Evolutionary conservation across 2,113 vertebrate species (phyloP).

Genomic region (Nyctibius bracteatus): DNA sequence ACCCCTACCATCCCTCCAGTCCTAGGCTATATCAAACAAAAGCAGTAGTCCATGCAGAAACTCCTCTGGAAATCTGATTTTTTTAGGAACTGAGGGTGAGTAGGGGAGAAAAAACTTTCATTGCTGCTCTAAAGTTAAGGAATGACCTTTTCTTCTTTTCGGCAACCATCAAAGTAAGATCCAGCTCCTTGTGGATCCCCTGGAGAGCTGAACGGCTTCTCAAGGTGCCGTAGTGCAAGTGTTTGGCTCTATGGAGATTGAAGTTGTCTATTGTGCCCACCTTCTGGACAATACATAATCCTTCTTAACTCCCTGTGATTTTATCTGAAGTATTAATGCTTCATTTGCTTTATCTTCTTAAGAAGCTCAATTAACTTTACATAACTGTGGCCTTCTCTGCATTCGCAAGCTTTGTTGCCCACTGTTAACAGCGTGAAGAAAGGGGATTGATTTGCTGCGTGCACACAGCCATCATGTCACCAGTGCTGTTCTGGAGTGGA

Average conservation of each 20-base stretch:
- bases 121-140: not conserved
- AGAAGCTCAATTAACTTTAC: not conserved
- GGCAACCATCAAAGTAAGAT: not conserved
- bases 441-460: rapidly evolving
- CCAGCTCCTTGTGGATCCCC: not conserved
- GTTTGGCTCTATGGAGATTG: not conserved
- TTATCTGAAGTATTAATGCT: not conserved
- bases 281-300: not conserved
- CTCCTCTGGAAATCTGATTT: not conserved
- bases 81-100: not conserved
- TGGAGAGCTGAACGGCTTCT: not conserved
- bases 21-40: not conserved
- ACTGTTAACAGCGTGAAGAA: rapidly evolving
- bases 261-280: not conserved
- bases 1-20: not conserved
- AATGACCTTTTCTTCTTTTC: not conserved
- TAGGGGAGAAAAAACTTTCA: not conserved
- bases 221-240: rapidly evolving
- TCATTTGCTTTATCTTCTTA: not conserved
- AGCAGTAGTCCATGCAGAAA: not conserved
- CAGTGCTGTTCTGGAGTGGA: not conserved
- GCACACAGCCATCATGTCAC: not conserved
- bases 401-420: not conserved
- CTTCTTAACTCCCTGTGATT: not conserved
- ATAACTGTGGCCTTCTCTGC: not conserved